Evolutionary conservation across 2,113 vertebrate genomes (phyloP).

Genomic region (Lynx canadensis): DNA sequence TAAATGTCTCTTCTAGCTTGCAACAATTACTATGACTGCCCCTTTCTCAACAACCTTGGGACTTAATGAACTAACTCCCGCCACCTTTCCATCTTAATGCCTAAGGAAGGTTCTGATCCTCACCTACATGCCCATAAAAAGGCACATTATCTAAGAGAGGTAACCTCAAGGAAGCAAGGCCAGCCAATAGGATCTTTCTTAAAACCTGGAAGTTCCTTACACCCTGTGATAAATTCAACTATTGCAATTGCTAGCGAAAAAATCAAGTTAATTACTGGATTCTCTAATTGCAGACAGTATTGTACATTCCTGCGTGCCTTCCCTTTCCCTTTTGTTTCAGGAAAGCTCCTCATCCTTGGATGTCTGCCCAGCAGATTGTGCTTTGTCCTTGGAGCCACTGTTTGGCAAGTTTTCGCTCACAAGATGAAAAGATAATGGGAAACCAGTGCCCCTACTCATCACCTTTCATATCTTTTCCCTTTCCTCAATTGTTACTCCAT

Average conservation of each 20-base stretch:
- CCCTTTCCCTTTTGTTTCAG: background rate
- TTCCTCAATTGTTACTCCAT: background rate
- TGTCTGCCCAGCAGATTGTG: background rate
- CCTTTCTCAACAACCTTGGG: background rate
- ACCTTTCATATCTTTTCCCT: background rate
- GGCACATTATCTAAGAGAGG: background rate
- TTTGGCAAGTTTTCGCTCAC: background rate
- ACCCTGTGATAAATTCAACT: background rate
- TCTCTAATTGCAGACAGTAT: slow-evolving; percentile 28
- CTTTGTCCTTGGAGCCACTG: background rate
- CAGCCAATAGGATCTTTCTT: background rate
- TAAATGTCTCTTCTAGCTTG: background rate
- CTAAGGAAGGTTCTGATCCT: background rate
- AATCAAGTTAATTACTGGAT: background rate
- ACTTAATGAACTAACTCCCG: background rate
- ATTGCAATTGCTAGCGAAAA: background rate
- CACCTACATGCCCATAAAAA: background rate
- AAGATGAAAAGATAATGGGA: background rate
- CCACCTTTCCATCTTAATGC: background rate
- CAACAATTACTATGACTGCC: background rate
- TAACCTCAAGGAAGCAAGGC: background rate
- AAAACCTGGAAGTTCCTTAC: background rate
- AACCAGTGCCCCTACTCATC: background rate
- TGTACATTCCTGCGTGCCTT: background rate
- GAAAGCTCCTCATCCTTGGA: background rate